phyloP scores from a whole-genome alignment of 2,888 invertebrate species.

The Acanthosepion pharaonis region DNA sequence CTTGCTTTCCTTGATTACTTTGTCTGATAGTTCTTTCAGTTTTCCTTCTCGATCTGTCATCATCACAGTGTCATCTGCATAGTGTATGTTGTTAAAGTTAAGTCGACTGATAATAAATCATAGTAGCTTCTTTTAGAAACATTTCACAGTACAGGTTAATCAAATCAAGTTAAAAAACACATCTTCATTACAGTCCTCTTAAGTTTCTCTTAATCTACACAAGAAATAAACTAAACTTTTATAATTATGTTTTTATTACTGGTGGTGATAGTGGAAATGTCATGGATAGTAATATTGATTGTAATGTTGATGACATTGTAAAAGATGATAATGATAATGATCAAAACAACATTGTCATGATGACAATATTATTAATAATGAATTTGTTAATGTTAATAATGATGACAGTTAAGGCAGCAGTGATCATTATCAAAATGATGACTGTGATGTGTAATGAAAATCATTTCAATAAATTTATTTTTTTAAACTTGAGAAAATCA shows the following conservation, averaged over 20 bases:
- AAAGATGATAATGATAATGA: neutral
- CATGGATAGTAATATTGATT: neutral
- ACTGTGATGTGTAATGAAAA: conserved; percentile 8
- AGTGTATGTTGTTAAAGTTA: too few relatives aligned
- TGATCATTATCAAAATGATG: neutral
- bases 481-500: neutral
- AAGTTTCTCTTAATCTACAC: neutral
- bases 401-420: neutral
- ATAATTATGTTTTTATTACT: neutral
- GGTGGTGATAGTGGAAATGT: neutral
- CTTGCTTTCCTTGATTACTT: too few relatives aligned
- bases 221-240: neutral
- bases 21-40: too few relatives aligned
- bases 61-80: too few relatives aligned
- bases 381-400: neutral
- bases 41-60: too few relatives aligned
- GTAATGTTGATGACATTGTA: too few relatives aligned
- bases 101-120: too few relatives aligned
- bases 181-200: too few relatives aligned
- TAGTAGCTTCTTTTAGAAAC: too few relatives aligned
- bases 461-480: neutral
- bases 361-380: neutral
- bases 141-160: too few relatives aligned
- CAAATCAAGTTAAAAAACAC: too few relatives aligned
- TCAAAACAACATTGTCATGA: neutral